Evolutionary conservation across 1,140 invertebrate genomes (phyloP), one percentile per base, ranked within the genome.

Genomic region (Lepidurus couesii): DNA sequence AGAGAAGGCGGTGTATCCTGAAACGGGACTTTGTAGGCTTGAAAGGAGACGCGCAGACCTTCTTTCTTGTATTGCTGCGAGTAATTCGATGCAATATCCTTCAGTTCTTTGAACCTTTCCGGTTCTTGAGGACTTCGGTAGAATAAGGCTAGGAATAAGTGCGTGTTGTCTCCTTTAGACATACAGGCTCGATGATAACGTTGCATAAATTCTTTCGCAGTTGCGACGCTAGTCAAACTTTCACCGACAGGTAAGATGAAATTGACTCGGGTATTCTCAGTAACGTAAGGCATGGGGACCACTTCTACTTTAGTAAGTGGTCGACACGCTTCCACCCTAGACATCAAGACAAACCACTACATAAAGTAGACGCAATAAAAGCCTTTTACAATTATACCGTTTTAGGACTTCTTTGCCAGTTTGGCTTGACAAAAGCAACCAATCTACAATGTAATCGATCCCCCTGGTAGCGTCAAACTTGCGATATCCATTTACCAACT

Each of bases 281-380:
- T 97, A 3, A 97, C 94, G 85, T 96, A 97, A 1, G 95, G 94
- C 83, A 94, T 92, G 5, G 92, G 90, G 9, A 96, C 87, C 65
- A 96, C 89, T 85, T 97, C 93, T 5, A 94, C 90, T 83, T 92
- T 90, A 34, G 93, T 92, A 74, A 97, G 84, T 1, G 93, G 91
- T 81, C 96, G 92, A 75, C 90, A 89, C 44, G 91, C 88, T 87
- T 93, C 89, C 76, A 91, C 84, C 82, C 88, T 88, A 79, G 77
- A 78, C 45, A 7, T 16, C 26, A 76, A 78, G 16, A 78, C 44
- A n/a, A 21, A 77, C 45, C 16, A 42, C 1, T 7, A 45, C 45
- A 7, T 21, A 9, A 42, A 77, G 8, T 7, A 44, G 24, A 76
- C 9, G 8, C 44, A 43, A 0, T 21, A 44, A 13, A 4, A 13